Conservation (phyloP, 1,140 invertebrate species). For the Leguminivora glycinivorella region DNA sequence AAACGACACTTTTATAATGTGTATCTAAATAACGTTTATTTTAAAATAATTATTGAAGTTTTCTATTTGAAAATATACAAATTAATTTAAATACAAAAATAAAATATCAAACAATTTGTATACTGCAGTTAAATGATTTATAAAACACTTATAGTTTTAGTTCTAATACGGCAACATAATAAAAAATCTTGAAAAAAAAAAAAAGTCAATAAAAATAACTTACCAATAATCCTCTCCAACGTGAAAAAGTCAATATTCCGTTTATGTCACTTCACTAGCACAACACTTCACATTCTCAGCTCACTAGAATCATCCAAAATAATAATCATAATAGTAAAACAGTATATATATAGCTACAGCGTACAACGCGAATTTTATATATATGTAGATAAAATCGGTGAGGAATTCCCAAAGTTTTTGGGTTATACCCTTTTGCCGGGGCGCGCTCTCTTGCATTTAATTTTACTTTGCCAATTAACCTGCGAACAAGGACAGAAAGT, state of each 20-base stretch:
- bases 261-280: constrained; percentile 25
- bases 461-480: constrained; percentile 30
- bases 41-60: no score
- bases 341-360: constrained; percentile 64
- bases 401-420: constrained; percentile 46
- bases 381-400: constrained; percentile 64
- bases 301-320: constrained; percentile 50
- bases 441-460: constrained; percentile 51
- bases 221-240: constrained; percentile 34
- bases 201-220: constrained; percentile 37
- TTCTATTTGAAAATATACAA: no score
- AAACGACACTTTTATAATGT: no score
- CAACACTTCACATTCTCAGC: constrained; percentile 37
- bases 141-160: no score
- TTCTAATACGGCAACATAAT: no score
- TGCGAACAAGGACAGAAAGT: constrained; percentile 33
- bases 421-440: constrained; percentile 36
- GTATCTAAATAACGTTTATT: no score
- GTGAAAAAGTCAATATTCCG: constrained; percentile 25
- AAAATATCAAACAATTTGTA: no score
- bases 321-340: constrained; percentile 68
- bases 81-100: no score
- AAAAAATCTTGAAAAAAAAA: no score
- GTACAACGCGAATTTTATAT: constrained; percentile 64
- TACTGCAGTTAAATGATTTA: no score